A percentile compares a stretch with the other conserved stretches of the same genome.
phyloP scores from a whole-genome alignment of 2,888 invertebrate genomes.

The Melieria picta region DNA sequence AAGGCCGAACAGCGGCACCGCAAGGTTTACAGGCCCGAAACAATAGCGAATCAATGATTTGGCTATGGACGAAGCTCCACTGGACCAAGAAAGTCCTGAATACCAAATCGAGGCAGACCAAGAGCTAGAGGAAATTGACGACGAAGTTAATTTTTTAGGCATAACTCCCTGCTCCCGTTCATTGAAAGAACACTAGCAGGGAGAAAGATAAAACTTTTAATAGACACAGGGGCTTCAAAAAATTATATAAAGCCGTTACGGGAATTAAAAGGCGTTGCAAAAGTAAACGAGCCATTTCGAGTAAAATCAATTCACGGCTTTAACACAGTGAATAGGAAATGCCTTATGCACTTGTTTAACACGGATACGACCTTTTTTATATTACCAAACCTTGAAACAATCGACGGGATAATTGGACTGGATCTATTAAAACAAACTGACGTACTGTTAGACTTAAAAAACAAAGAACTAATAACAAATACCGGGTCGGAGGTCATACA shows the following conservation, averaged over 20 bases:
- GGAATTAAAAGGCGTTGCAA: conserved; percentile 19
- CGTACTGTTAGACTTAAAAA: no score
- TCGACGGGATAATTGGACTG: conserved; percentile 28
- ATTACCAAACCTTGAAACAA: conserved; percentile 17
- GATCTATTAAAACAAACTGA: conserved; percentile 13
- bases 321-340: conserved; percentile 17
- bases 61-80: no score
- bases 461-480: no score
- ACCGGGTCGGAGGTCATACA: conserved; percentile 14
- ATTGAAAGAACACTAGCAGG: conserved; percentile 11
- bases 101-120: neutral
- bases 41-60: no score
- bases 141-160: conserved; percentile 37
- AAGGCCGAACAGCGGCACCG: neutral
- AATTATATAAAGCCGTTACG: conserved; percentile 34
- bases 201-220: conserved; percentile 25
- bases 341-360: conserved; percentile 27
- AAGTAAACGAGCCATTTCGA: conserved; percentile 15
- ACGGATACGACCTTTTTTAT: conserved; percentile 29
- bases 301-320: conserved; percentile 31
- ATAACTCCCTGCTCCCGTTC: conserved; percentile 29
- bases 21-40: no score
- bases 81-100: neutral
- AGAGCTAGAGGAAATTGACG: neutral
- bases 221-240: conserved; percentile 36